These are phyloP conservation scores for Chiroxiphia lanceolata DNA, from an alignment of 2,797 vertebrate species.

Conservation along the genomic window DNA sequence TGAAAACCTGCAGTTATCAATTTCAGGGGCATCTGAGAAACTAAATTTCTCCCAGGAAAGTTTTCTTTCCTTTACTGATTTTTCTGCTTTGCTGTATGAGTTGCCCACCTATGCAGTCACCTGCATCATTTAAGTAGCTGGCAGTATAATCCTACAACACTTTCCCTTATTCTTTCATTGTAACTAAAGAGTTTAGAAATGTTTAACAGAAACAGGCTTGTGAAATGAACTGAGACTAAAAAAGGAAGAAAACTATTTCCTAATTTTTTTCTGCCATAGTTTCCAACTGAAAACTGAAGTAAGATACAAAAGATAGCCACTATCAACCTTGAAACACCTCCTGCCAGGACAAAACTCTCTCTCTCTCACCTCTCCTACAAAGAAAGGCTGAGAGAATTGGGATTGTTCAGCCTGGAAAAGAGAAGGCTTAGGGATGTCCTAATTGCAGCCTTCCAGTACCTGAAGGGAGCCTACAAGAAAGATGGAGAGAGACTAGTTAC, in stretches of 20 bases:
- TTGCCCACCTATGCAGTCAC: rapidly evolving
- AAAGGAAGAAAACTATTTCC: neutral
- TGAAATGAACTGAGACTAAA: neutral
- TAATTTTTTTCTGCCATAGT: neutral
- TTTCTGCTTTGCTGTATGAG: neutral
- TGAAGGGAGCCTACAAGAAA: neutral
- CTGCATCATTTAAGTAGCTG: neutral
- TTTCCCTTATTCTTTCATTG: neutral
- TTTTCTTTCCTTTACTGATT: neutral
- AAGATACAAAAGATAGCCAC: neutral
- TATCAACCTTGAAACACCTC: neutral
- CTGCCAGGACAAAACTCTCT: neutral
- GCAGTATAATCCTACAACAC: neutral
- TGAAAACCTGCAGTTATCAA: neutral
- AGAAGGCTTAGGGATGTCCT: neutral
- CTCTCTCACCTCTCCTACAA: neutral
- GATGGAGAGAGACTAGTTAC: neutral
- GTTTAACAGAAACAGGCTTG: neutral
- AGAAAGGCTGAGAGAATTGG: neutral
- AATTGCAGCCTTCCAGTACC: neutral
- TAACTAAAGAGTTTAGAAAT: neutral
- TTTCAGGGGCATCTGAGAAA: neutral
- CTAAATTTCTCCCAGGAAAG: neutral
- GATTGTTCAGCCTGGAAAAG: neutral
- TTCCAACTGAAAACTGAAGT: neutral